phyloP scores from a whole-genome alignment of 2,113 vertebrate genomes.

The Anolis carolinensis region DNA sequence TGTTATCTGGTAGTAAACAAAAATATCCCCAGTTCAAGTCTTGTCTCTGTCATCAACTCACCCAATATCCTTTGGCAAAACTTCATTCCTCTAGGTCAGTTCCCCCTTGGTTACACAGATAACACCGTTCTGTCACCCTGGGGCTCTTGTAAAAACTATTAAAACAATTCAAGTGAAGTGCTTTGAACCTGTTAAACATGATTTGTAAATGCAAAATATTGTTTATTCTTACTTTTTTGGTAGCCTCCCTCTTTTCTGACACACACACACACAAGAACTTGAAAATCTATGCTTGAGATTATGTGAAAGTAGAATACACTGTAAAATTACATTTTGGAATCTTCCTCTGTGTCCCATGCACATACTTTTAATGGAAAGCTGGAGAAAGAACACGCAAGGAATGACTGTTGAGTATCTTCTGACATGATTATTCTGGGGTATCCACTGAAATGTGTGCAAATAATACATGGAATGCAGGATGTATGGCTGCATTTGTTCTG shows the following conservation, averaged over 20 bases:
- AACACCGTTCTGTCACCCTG: background rate
- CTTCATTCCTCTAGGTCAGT: background rate
- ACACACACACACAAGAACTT: background rate
- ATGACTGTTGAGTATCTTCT: background rate
- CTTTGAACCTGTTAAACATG: background rate
- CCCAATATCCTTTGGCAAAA: background rate
- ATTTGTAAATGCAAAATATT: background rate
- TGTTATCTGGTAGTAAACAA: background rate
- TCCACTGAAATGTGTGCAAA: background rate
- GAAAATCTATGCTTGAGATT: background rate
- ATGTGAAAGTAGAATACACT: background rate
- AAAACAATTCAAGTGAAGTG: background rate
- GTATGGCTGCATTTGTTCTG: background rate
- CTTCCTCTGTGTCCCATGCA: background rate
- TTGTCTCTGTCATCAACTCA: background rate
- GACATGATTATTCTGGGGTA: background rate
- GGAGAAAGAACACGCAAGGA: background rate
- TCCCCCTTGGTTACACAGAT: background rate
- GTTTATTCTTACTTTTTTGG: background rate
- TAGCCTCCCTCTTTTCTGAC: background rate
- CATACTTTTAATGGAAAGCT: background rate
- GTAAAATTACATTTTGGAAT: background rate
- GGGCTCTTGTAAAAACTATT: background rate
- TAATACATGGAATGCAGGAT: background rate
- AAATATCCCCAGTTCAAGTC: background rate